A percentile compares a stretch with the other conserved stretches of the same genome.
Evolutionary conservation across 2,888 invertebrate species (phyloP).

Genomic region (Biston stratarius): DNA sequence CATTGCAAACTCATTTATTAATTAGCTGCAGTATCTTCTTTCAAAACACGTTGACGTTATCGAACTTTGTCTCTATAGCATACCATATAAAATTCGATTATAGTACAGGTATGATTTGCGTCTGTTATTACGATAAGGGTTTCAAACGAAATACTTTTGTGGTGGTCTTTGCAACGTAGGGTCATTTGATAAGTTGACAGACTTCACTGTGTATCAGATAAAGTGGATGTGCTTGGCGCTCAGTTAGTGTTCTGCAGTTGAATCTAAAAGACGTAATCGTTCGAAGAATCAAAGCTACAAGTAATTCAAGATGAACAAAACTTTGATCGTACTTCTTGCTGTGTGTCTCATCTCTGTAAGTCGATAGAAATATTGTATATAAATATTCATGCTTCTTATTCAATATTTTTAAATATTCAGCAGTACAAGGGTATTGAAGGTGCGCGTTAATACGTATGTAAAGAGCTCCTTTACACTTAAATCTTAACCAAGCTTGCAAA

Average conservation of each 20-base stretch:
- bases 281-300: slow-evolving; percentile 3
- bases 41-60: slow-evolving; percentile 5
- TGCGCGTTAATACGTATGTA: too few species aligned
- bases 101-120: neutral
- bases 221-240: slow-evolving; percentile 41
- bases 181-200: slow-evolving; percentile 59
- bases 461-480: too few species aligned
- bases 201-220: slow-evolving; percentile 51
- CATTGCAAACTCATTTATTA: slow-evolving; percentile 57
- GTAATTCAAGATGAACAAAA: slow-evolving; percentile 67
- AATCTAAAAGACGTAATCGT: slow-evolving; percentile 50
- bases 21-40: slow-evolving; percentile 48
- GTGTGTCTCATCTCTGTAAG: slow-evolving; percentile 72
- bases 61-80: slow-evolving; percentile 14
- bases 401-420: neutral
- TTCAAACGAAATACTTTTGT: neutral
- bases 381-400: neutral
- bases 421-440: too few species aligned
- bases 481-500: too few species aligned
- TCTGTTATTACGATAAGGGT: slow-evolving; percentile 12
- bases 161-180: slow-evolving; percentile 49
- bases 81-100: neutral
- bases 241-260: slow-evolving; percentile 53
- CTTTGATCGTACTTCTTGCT: slow-evolving; percentile 65
- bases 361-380: slow-evolving; percentile 41